These are phyloP conservation scores for Bembecia ichneumoniformis DNA, from an alignment of 2,888 invertebrate genomes.

Conservation along the genomic window DNA sequence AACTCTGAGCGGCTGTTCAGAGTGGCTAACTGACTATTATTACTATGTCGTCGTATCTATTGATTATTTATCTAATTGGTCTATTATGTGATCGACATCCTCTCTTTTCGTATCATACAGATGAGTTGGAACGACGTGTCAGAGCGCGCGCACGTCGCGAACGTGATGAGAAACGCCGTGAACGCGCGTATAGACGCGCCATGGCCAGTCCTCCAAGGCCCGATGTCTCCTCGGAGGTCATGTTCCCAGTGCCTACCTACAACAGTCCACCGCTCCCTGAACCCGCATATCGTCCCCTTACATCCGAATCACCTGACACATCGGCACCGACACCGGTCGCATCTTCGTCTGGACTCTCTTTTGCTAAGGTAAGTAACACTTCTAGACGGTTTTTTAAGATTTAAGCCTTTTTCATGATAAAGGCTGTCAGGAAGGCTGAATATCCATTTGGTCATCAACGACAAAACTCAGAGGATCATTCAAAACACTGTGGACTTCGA, in stretches of 20 bases:
- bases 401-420: no score
- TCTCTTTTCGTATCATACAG: constrained; percentile 64
- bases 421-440: no score
- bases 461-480: no score
- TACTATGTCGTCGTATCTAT: no score
- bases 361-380: constrained; percentile 49
- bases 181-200: constrained; percentile 81
- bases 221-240: constrained; percentile 71
- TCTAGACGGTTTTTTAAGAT: background rate
- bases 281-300: constrained; percentile 13
- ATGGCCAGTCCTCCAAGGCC: constrained; percentile 77
- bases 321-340: constrained; percentile 18
- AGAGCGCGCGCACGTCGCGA: constrained; percentile 78
- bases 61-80: no score
- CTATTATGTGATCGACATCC: no score
- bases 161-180: constrained; percentile 84
- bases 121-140: constrained; percentile 80
- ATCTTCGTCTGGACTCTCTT: constrained; percentile 47
- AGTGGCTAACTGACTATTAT: no score
- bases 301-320: constrained; percentile 11
- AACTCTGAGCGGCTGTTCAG: no score
- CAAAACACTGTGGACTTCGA: no score
- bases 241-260: constrained; percentile 46
- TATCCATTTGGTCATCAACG: no score
- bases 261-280: constrained; percentile 22